Evolutionary conservation across 92 coral and sea anemone species (phyloP).

Genomic region (Zoanthus gigantus): DNA sequence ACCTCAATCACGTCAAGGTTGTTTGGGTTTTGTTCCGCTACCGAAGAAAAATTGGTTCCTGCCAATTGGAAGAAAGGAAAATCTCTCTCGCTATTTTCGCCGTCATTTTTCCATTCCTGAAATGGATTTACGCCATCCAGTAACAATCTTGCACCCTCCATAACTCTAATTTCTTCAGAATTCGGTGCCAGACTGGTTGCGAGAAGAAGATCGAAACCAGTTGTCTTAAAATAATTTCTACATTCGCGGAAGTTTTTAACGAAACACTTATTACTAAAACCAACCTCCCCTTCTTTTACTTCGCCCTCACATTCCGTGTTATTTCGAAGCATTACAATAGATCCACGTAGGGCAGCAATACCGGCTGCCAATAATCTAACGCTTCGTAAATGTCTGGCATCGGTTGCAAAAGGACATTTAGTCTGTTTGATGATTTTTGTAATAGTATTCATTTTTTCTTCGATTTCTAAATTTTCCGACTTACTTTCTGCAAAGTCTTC

Average conservation of each 20-base stretch:
- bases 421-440: neutral
- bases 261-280: neutral
- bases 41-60: neutral
- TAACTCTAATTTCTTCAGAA: neutral
- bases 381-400: neutral
- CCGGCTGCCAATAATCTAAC: neutral
- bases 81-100: neutral
- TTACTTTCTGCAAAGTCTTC: neutral
- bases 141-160: neutral
- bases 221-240: neutral
- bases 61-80: neutral
- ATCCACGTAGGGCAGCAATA: neutral
- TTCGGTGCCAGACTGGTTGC: neutral
- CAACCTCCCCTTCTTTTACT: neutral
- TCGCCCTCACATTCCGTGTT: neutral
- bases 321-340: neutral
- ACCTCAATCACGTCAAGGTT: neutral
- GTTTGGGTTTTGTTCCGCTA: neutral
- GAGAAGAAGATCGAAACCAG: neutral
- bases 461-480: neutral
- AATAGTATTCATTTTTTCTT: neutral
- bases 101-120: neutral
- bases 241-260: neutral
- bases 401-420: neutral
- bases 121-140: neutral